phyloP scores from a whole-genome alignment of 2,113 vertebrate species.

The Puma concolor region DNA sequence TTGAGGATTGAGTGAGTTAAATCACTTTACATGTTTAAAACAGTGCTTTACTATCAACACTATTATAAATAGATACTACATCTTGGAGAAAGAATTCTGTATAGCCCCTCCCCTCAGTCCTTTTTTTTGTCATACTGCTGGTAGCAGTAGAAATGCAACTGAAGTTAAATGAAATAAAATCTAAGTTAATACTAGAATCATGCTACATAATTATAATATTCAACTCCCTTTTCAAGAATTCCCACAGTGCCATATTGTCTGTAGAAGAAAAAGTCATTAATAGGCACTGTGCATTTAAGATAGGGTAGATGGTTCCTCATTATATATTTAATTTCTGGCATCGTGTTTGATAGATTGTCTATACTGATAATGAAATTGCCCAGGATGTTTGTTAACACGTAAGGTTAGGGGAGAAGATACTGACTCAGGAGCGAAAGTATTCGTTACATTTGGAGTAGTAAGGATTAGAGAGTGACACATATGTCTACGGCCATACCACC shows the following conservation, averaged over 20 bases:
- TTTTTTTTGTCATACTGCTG: neutral
- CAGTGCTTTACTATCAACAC: neutral
- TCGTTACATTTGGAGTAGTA: neutral
- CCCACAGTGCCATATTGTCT: neutral
- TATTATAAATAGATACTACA: neutral
- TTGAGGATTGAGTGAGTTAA: neutral
- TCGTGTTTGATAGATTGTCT: neutral
- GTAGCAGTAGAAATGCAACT: neutral
- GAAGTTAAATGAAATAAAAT: slow-evolving; percentile 14
- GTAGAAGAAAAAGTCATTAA: neutral
- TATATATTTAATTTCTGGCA: slow-evolving; percentile 33
- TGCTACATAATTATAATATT: neutral
- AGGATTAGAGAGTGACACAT: neutral
- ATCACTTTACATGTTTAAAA: neutral
- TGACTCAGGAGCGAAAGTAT: neutral
- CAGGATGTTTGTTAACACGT: neutral
- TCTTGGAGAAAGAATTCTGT: neutral
- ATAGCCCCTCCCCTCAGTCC: neutral
- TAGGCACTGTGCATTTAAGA: neutral
- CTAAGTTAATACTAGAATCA: neutral
- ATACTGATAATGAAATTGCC: neutral
- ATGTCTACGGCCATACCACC: no score
- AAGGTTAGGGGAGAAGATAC: neutral
- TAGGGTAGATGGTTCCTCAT: neutral
- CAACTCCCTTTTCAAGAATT: neutral